Percentiles rank a stretch among this genome's conserved stretches.
These are phyloP conservation scores for Helicoverpa assulta DNA, from an alignment of 2,888 invertebrate species.

Conservation along the genomic window DNA sequence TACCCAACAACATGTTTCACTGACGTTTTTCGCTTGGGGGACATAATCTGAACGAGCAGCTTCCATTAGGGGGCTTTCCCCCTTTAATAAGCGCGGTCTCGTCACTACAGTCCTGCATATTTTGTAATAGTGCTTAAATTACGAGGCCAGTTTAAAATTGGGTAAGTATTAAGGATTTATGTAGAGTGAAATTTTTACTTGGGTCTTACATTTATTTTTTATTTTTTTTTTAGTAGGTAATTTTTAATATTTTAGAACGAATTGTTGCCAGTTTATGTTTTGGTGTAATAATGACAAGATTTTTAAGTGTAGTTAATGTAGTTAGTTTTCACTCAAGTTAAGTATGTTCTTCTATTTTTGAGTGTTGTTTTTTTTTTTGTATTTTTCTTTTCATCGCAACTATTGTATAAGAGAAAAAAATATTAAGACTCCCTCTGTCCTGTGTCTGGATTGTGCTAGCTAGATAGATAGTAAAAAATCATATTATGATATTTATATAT, in stretches of 20 bases:
- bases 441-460: too few relatives aligned
- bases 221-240: neutral
- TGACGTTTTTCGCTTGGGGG: slow-evolving; percentile 64
- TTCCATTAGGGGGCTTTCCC: slow-evolving; percentile 64
- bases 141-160: slow-evolving; percentile 36
- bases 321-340: neutral
- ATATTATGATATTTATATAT: too few relatives aligned
- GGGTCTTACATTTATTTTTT: neutral
- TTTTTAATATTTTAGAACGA: neutral
- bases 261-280: neutral
- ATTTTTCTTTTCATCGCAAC: too few relatives aligned
- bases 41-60: slow-evolving; percentile 62
- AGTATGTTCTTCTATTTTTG: neutral
- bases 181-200: neutral
- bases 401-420: too few relatives aligned
- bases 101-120: slow-evolving; percentile 28
- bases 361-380: too few relatives aligned
- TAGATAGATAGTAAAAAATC: too few relatives aligned
- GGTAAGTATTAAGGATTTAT: slow-evolving; percentile 20
- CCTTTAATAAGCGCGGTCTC: slow-evolving; percentile 61
- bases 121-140: slow-evolving; percentile 39
- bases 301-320: too few relatives aligned
- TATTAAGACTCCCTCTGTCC: too few relatives aligned
- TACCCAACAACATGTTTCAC: slow-evolving; percentile 52
- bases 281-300: neutral